These are phyloP conservation scores for Lycaena phlaeas DNA, from an alignment of 2,888 invertebrate species.

Conservation along the genomic window DNA sequence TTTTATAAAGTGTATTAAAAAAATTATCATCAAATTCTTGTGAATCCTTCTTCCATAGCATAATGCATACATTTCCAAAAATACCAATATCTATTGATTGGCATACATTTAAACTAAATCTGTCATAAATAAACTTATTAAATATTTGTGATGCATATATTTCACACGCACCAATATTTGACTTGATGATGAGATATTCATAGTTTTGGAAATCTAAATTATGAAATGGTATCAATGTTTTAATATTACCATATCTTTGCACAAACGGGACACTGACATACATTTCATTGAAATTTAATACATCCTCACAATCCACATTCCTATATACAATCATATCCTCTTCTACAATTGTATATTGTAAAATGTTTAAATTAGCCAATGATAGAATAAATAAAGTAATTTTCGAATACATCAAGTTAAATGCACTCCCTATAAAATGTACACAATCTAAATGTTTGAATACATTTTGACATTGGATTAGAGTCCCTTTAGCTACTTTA, in stretches of 20 bases:
- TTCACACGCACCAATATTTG: constrained; percentile 19
- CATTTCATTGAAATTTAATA: constrained; percentile 15
- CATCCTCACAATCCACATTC: constrained; percentile 15
- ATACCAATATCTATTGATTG: constrained; percentile 22
- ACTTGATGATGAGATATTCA: constrained; percentile 32
- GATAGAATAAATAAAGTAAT: constrained; percentile 29
- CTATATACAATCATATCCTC: constrained; percentile 19
- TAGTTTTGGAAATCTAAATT: constrained; percentile 25
- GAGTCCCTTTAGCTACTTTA: constrained; percentile 16
- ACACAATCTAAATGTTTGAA: constrained; percentile 43
- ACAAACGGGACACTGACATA: constrained; percentile 13
- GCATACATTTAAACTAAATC: constrained; percentile 26
- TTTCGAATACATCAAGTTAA: constrained; percentile 33
- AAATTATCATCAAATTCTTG: constrained; percentile 39
- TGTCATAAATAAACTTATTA: constrained; percentile 31
- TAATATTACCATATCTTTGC: constrained; percentile 16
- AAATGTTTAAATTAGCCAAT: constrained; percentile 29
- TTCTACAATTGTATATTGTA: constrained; percentile 35
- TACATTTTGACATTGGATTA: constrained; percentile 34
- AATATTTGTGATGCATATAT: constrained; percentile 34
- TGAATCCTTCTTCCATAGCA: constrained; percentile 40
- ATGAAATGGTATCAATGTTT: constrained; percentile 23
- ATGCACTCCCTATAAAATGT: constrained; percentile 40
- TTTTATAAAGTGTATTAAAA: constrained; percentile 30
- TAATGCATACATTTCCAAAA: constrained; percentile 31